Evolutionary conservation across 2,888 invertebrate genomes (phyloP).

Genomic region (Osedax fenrisi): DNA sequence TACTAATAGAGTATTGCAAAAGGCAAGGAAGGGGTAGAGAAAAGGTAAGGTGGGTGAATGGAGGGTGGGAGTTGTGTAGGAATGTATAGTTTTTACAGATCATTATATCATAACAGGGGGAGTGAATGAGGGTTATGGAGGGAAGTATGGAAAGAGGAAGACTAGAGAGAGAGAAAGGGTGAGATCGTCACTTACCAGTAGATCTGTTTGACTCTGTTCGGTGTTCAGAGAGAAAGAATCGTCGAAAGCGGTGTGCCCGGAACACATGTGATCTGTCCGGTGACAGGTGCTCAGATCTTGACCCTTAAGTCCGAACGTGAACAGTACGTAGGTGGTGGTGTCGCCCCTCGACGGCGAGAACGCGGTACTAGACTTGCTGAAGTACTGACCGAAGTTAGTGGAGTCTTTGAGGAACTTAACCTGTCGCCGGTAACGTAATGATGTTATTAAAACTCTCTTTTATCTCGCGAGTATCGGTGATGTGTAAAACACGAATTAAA

Average conservation of each 20-base stretch:
- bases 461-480: constrained; percentile 41
- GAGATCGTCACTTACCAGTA: constrained; percentile 43
- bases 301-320: constrained; percentile 42
- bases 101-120: too few relatives aligned
- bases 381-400: constrained; percentile 39
- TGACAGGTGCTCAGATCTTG: constrained; percentile 41
- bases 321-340: constrained; percentile 35
- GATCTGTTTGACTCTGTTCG: constrained; percentile 39
- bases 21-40: too few relatives aligned
- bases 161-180: too few relatives aligned
- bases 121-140: too few relatives aligned
- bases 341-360: constrained; percentile 31
- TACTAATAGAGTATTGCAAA: too few relatives aligned
- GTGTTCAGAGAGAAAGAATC: constrained; percentile 41
- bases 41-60: too few relatives aligned
- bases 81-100: too few relatives aligned
- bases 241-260: constrained; percentile 40
- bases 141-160: too few relatives aligned
- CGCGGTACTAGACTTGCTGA: constrained; percentile 34
- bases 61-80: too few relatives aligned
- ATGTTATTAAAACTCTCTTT: constrained; percentile 41
- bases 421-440: constrained; percentile 44
- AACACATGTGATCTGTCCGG: constrained; percentile 40
- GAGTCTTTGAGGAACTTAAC: constrained; percentile 38
- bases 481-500: constrained; percentile 43